Conservation (phyloP, 2,888 invertebrate species). For the Aromia moschata region DNA sequence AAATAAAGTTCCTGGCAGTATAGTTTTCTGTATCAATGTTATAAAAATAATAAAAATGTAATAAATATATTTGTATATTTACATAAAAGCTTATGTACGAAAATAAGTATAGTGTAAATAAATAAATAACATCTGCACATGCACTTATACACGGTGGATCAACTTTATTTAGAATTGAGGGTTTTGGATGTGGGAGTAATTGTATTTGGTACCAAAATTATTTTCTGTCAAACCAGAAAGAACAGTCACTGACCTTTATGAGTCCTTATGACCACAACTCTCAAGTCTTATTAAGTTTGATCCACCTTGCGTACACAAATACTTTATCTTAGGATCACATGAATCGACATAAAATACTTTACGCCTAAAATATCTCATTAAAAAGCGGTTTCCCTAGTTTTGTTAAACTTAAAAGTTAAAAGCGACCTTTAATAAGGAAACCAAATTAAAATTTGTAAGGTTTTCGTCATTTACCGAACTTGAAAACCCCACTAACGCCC, state of each 20-base stretch:
- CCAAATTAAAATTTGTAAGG: conserved; percentile 20
- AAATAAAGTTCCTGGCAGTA: no score
- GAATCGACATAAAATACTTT: conserved; percentile 18
- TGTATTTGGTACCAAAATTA: no score
- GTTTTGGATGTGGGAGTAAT: no score
- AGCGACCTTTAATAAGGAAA: neutral
- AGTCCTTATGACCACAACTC: no score
- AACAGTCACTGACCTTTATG: no score
- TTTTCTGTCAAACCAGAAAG: no score
- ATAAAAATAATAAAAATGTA: no score
- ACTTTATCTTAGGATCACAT: conserved; percentile 19
- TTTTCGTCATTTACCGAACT: conserved; percentile 69
- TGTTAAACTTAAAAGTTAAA: conserved; percentile 6
- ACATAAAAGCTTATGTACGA: conserved; percentile 18
- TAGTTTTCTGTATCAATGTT: no score
- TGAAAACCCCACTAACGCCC: conserved; percentile 71
- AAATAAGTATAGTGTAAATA: conserved; percentile 23
- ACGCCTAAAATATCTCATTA: conserved; percentile 1
- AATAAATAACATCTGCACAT: conserved; percentile 19
- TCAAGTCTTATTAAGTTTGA: no score
- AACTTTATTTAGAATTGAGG: no score
- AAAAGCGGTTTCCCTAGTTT: conserved; percentile 7
- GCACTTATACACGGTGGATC: neutral
- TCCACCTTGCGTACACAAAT: no score
- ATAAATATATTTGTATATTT: conserved; percentile 24